Percentiles rank a stretch among this genome's conserved stretches.
Evolutionary conservation across 2,888 invertebrate genomes (phyloP).

Genomic region (Nemurella pictetii): DNA sequence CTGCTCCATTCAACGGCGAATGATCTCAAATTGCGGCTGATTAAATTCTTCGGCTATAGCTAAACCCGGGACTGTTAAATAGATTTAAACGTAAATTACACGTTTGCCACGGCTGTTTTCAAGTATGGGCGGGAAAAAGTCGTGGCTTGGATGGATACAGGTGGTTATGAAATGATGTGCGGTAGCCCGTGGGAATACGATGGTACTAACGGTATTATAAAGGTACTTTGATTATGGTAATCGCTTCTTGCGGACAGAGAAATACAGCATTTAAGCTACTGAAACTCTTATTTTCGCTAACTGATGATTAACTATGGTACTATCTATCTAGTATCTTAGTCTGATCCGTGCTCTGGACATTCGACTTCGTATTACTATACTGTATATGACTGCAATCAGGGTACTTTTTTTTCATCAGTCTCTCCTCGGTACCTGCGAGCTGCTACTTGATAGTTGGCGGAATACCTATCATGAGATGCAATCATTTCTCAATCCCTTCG

Average conservation of each 20-base stretch:
- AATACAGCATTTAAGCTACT: slow-evolving; percentile 38
- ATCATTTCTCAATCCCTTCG: neutral
- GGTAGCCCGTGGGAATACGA: slow-evolving; percentile 25
- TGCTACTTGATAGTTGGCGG: neutral
- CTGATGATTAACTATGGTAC: slow-evolving; percentile 14
- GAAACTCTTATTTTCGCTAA: slow-evolving; percentile 30
- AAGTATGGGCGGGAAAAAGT: slow-evolving; percentile 22
- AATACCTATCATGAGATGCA: too few relatives aligned
- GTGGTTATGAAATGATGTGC: slow-evolving; percentile 11
- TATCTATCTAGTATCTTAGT: too few relatives aligned
- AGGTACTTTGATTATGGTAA: slow-evolving; percentile 38
- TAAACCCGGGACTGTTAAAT: slow-evolving; percentile 40
- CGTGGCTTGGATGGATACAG: slow-evolving; percentile 24
- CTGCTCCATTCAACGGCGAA: neutral
- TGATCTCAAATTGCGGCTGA: slow-evolving; percentile 38
- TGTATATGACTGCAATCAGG: neutral
- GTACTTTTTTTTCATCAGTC: neutral
- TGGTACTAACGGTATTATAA: slow-evolving; percentile 14
- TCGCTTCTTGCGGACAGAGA: slow-evolving; percentile 28
- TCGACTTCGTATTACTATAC: neutral
- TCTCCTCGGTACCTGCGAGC: neutral
- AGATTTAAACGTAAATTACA: slow-evolving; percentile 39
- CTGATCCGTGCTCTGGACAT: neutral
- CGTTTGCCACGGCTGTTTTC: slow-evolving; percentile 22
- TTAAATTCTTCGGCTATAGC: slow-evolving; percentile 39